Base-by-base conservation (phyloP, 2,888 invertebrate genomes). In the Aspidapion aeneum region DNA sequence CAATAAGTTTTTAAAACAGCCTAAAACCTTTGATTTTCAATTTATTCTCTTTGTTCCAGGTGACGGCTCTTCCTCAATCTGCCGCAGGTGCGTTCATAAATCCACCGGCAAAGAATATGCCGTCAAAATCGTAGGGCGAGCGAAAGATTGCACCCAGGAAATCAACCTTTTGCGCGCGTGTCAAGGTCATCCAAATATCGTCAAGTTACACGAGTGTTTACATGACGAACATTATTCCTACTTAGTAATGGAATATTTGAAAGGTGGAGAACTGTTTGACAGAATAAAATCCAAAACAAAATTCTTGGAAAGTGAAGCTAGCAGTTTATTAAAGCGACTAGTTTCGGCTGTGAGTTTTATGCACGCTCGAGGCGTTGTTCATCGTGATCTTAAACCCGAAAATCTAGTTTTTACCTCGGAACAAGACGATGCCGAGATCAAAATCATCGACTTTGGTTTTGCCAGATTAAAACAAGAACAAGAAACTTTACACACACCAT, bases 391-490 rank as follows among this genome's bases (percentile, higher is more conserved):
- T 17, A 98, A 98, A 79, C 97, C 97, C 0, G 98, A 96, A 83
- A 91, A 91, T 78, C 80, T 91, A 55, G 82, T 91, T 18, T 91
- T 89, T 75, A 85, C 85, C 7, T 83, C 85, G 66, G 77, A 80
- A 77, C 63, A 84, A 83, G 66, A 77, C 3, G 70, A 75, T n/a
- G 73, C 73, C 16, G 83, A 85, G 70, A 86, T 98, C 18, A 96
- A 96, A 78, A 87, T 98, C 51, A 93, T 98, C 1, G 98, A 98
- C 82, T 98, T 98, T 79, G 98, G 98, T 9, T 97, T 97, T 81
- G 96, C 98, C 17, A 84, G 93, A n/a, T 79, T 87, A 68, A 88
- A 89, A 73, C 86, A 84, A 55, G 82, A 85, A 64, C 83, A 84
- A 61, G 65, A 65, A 49, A 57, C 66, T 9, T 78, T 88, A 73